Evolutionary conservation across 2,797 vertebrate genomes (phyloP).

Genomic region (Todus mexicanus): DNA sequence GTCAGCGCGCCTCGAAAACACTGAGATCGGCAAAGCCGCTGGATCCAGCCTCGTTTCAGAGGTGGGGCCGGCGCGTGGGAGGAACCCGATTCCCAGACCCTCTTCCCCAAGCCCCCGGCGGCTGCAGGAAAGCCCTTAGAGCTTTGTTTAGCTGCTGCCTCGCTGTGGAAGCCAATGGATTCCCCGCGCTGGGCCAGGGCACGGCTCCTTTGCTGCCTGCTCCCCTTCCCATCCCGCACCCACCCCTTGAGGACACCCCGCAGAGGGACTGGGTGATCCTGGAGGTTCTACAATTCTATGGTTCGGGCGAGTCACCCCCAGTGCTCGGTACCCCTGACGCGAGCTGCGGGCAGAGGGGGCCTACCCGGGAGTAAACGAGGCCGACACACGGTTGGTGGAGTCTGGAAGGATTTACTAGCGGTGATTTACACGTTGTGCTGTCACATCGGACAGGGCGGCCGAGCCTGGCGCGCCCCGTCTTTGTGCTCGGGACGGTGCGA

Average conservation of each 20-base stretch:
- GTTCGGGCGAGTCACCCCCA: neutral
- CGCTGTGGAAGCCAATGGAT: neutral
- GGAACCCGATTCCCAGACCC: neutral
- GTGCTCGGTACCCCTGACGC: neutral
- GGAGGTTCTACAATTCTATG: too few relatives aligned
- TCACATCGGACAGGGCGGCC: constrained; percentile 9
- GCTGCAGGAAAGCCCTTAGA: neutral
- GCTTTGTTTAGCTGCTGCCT: neutral
- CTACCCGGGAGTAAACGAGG: neutral
- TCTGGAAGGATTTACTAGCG: constrained; percentile 66
- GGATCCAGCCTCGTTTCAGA: neutral
- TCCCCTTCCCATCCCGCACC: neutral
- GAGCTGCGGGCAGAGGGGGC: neutral
- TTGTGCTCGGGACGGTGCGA: constrained; percentile 65
- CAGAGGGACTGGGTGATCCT: neutral
- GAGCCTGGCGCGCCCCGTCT: constrained; percentile 57
- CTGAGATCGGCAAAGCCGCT: neutral
- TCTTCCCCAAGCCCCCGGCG: neutral
- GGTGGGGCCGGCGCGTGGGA: neutral
- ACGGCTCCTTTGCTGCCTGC: neutral
- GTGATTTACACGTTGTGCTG: constrained; percentile 37
- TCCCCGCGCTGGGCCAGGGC: neutral
- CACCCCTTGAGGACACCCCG: neutral
- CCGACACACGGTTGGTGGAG: neutral
- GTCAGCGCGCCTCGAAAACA: neutral